Evolutionary conservation across 2,797 vertebrate genomes (phyloP).

Genomic region (Taeniopygia guttata): DNA sequence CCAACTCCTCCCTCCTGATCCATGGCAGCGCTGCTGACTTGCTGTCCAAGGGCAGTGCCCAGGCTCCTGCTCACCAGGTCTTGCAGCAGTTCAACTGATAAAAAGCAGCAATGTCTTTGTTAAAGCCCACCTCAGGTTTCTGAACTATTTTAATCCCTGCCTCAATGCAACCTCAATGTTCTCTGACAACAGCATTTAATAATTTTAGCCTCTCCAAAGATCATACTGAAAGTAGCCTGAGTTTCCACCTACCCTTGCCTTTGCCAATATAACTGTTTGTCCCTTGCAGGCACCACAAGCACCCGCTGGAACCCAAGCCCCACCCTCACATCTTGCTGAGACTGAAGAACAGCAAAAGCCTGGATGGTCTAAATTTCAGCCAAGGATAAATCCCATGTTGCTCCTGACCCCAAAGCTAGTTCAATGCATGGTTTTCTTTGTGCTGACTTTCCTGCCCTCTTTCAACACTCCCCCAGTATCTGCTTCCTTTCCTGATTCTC

Average conservation of each 20-base stretch:
- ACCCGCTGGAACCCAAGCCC: neutral
- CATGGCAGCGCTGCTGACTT: constrained; percentile 65
- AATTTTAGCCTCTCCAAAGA: neutral
- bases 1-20: constrained; percentile 80
- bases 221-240: neutral
- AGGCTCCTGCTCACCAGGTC: constrained; percentile 86
- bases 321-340: neutral
- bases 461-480: neutral
- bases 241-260: neutral
- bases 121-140: neutral
- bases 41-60: constrained; percentile 77
- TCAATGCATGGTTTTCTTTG: neutral
- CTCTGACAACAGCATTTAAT: neutral
- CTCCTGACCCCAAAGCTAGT: neutral
- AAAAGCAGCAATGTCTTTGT: neutral
- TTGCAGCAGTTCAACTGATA: constrained; percentile 90
- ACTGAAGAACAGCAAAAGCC: neutral
- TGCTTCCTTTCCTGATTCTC: neutral
- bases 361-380: neutral
- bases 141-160: neutral
- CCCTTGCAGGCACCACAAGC: neutral
- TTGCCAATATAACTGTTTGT: neutral
- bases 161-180: neutral
- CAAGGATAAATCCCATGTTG: neutral
- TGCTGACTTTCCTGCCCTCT: neutral